These are phyloP conservation scores for Arizona elegans DNA, from an alignment of 2,113 vertebrate genomes.

Conservation along the genomic window DNA sequence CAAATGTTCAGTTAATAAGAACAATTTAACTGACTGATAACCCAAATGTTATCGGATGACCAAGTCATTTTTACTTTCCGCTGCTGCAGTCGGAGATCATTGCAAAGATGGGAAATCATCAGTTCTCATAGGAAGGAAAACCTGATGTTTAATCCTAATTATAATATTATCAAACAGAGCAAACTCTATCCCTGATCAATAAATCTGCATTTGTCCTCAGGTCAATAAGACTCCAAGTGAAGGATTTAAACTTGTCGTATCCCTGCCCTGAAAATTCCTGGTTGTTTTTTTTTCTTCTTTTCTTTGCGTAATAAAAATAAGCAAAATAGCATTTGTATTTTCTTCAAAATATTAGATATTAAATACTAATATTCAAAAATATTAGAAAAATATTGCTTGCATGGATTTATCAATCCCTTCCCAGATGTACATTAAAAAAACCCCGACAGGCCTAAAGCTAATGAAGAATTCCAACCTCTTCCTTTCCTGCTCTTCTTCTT, in stretches of 20 bases:
- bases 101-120: background rate
- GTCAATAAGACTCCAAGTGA: background rate
- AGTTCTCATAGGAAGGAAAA: background rate
- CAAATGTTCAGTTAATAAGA: background rate
- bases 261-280: background rate
- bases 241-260: background rate
- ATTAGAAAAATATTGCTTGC: background rate
- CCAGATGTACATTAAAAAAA: background rate
- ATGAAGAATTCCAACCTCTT: background rate
- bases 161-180: background rate
- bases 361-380: too few species aligned
- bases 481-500: background rate
- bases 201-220: background rate
- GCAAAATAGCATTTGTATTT: background rate
- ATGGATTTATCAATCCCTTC: background rate
- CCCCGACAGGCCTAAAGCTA: fast-evolving
- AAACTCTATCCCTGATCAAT: background rate
- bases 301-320: background rate
- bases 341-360: too few species aligned
- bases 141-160: background rate
- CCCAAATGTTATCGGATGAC: background rate
- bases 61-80: background rate
- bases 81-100: background rate
- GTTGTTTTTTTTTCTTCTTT: background rate
- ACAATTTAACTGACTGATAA: background rate